Percentiles rank a stretch among this genome's conserved stretches.
These are phyloP conservation scores for Julus scanicus DNA, from an alignment of 2,888 invertebrate genomes.

Conservation along the genomic window DNA sequence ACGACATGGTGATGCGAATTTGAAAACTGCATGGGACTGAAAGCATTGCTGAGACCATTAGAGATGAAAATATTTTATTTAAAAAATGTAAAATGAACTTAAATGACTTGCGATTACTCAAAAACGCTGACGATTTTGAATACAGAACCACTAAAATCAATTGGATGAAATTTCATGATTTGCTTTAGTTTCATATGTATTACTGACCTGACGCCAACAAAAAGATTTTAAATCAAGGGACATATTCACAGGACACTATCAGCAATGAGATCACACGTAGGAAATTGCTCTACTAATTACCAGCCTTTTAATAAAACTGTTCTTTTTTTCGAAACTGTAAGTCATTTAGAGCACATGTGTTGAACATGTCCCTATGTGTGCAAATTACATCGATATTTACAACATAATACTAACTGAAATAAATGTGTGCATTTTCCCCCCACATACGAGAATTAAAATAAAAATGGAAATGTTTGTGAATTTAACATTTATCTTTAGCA, in stretches of 20 bases:
- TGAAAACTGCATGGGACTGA: background rate
- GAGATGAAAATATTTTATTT: slow-evolving; percentile 26
- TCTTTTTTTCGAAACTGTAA: background rate
- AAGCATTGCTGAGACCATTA: background rate
- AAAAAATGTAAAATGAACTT: slow-evolving; percentile 9
- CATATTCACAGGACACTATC: background rate
- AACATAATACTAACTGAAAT: background rate
- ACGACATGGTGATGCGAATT: too few species aligned
- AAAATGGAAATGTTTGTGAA: background rate
- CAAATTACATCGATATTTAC: slow-evolving; percentile 27
- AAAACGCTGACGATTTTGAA: background rate
- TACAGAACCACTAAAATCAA: background rate
- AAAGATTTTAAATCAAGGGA: background rate
- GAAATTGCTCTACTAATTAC: background rate
- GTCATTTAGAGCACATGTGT: background rate
- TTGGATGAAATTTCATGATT: background rate
- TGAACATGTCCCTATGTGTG: background rate
- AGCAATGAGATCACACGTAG: background rate
- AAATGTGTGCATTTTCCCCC: background rate
- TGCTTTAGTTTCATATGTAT: background rate
- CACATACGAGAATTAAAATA: background rate
- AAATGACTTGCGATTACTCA: background rate
- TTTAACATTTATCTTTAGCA: background rate
- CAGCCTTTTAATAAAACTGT: background rate
- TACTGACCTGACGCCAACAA: background rate